These are phyloP conservation scores for Diceros bicornis DNA, from an alignment of 2,797 vertebrate genomes.

Conservation along the genomic window DNA sequence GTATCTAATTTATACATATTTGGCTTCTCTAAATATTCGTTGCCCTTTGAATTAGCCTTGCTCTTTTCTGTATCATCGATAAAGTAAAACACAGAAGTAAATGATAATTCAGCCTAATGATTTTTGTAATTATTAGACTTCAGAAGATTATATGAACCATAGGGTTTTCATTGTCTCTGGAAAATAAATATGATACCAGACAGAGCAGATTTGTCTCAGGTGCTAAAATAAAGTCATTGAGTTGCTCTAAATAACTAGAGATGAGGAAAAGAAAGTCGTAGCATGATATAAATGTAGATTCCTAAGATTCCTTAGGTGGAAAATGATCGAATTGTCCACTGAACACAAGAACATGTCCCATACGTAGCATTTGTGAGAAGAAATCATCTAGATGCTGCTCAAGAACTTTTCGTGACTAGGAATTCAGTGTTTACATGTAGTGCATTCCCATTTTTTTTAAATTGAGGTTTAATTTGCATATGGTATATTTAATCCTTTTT, in stretches of 20 bases:
- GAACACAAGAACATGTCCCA: no score
- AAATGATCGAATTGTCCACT: not conserved
- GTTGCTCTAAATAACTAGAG: not conserved
- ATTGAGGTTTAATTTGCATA: not conserved
- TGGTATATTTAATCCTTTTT: not conserved
- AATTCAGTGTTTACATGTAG: not conserved
- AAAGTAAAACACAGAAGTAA: conserved; percentile 85
- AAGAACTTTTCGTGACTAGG: not conserved
- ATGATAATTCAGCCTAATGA: conserved; percentile 87
- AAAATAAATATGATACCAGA: conserved; percentile 65
- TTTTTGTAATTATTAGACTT: conserved; percentile 85
- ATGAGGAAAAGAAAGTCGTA: not conserved
- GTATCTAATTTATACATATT: conserved; percentile 59
- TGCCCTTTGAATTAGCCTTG: conserved; percentile 68
- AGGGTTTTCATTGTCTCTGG: not conserved
- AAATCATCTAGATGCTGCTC: not conserved
- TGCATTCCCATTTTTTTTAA: not conserved
- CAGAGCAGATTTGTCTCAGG: conserved; percentile 51
- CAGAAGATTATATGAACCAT: conserved; percentile 81
- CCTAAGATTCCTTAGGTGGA: not conserved
- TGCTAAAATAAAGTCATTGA: not conserved
- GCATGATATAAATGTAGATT: fast-evolving
- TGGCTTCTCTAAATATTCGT: conserved; percentile 69
- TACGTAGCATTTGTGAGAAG: not conserved
- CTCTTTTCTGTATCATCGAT: conserved; percentile 77